These are phyloP conservation scores for Dendrocincla tyrannina DNA, from an alignment of 2,797 vertebrate species.

Conservation along the genomic window DNA sequence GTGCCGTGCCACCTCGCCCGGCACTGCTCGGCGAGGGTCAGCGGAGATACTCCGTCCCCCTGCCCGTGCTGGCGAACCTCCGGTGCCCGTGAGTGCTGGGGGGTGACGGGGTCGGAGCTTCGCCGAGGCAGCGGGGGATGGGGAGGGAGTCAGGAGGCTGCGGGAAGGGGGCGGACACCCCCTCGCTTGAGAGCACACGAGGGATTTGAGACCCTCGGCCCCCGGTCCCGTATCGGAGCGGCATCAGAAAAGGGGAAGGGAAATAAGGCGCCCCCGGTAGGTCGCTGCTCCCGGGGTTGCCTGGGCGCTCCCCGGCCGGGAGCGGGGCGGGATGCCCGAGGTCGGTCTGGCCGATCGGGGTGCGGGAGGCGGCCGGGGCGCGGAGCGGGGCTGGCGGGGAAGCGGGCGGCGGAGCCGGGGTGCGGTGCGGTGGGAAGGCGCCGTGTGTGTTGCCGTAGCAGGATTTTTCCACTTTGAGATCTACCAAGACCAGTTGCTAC, in stretches of 20 bases:
- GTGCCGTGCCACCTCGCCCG: not conserved
- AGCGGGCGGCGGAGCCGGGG: not conserved
- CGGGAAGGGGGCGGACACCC: not conserved
- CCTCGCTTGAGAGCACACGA: not conserved
- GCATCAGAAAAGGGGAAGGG: not conserved
- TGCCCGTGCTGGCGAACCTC: not conserved
- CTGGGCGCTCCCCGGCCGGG: not conserved
- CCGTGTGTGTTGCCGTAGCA: not conserved
- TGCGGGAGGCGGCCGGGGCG: not conserved
- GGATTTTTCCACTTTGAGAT: constrained; percentile 45
- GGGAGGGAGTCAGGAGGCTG: not conserved
- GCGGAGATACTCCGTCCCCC: not conserved
- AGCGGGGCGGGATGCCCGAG: not conserved
- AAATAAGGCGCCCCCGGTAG: no score
- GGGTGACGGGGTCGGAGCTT: not conserved
- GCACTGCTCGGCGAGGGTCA: not conserved
- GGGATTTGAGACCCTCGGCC: not conserved
- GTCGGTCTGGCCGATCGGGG: not conserved
- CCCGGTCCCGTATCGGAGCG: not conserved
- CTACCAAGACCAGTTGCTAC: not conserved
- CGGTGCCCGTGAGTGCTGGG: not conserved
- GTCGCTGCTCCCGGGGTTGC: not conserved
- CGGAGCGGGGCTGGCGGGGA: not conserved
- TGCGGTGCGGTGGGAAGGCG: not conserved
- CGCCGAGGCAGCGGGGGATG: not conserved